Conservation (phyloP, 2,888 invertebrate genomes). For the Ernsta delagoae region DNA sequence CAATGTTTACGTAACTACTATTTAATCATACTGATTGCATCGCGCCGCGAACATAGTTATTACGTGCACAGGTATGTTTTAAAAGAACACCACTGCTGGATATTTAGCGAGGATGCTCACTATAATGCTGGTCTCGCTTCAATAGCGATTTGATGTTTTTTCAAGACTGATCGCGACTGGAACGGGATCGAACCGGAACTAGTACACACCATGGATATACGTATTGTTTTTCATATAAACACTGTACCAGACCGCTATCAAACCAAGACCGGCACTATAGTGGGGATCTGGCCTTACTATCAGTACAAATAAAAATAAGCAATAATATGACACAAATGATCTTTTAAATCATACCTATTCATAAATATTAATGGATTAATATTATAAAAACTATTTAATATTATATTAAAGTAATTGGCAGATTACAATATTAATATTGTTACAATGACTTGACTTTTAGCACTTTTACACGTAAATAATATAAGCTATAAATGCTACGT, state of each 20-base stretch:
- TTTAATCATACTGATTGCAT: constrained; percentile 24
- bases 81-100: constrained; percentile 7
- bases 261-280: no score
- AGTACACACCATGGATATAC: no score
- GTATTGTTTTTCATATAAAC: no score
- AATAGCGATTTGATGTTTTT: no score
- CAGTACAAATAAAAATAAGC: constrained; percentile 27
- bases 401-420: constrained; percentile 28
- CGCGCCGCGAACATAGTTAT: constrained; percentile 16
- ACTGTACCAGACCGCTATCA: no score
- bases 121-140: no score
- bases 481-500: constrained; percentile 23
- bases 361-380: constrained; percentile 12
- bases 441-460: constrained; percentile 36
- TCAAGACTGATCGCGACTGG: no score
- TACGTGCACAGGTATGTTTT: constrained; percentile 22
- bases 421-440: constrained; percentile 27
- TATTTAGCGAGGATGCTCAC: no score
- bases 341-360: constrained; percentile 10
- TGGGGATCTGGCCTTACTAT: constrained; percentile 2
- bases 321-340: constrained; percentile 5
- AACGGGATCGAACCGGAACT: no score
- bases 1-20: constrained; percentile 17
- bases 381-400: constrained; percentile 6
- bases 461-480: constrained; percentile 31